Conservation (phyloP, 2,113 vertebrate genomes). For the Drymodes brunneopygia region DNA sequence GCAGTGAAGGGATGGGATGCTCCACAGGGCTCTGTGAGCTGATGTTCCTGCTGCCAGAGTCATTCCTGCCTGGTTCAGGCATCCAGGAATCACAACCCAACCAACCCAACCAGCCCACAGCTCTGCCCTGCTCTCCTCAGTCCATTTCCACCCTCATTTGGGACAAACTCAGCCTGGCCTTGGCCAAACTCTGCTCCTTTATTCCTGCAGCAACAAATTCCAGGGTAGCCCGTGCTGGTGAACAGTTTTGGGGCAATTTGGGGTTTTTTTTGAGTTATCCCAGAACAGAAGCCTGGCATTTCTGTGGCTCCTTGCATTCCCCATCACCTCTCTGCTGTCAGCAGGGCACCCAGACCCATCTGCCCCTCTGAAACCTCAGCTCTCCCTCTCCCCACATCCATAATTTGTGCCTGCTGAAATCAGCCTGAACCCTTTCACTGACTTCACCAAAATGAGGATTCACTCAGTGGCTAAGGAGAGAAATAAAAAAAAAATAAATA, state of each 20-base stretch:
- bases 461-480: neutral
- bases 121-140: neutral
- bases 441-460: neutral
- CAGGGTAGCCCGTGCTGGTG: neutral
- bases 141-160: neutral
- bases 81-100: neutral
- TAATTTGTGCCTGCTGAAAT: neutral
- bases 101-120: neutral
- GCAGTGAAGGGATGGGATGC: rapidly evolving
- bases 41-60: neutral
- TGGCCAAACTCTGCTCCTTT: neutral
- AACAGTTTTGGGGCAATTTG: neutral
- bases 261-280: neutral
- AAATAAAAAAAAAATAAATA: neutral
- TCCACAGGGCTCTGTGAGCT: neutral
- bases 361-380: neutral
- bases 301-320: neutral
- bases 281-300: neutral
- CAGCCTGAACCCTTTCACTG: neutral
- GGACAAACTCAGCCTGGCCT: neutral
- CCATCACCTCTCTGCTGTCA: neutral
- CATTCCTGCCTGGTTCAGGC: neutral
- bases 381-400: neutral
- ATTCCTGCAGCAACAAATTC: neutral
- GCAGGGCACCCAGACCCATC: neutral